Base-by-base conservation (phyloP, 2,888 invertebrate genomes). In the Hyalella azteca region DNA sequence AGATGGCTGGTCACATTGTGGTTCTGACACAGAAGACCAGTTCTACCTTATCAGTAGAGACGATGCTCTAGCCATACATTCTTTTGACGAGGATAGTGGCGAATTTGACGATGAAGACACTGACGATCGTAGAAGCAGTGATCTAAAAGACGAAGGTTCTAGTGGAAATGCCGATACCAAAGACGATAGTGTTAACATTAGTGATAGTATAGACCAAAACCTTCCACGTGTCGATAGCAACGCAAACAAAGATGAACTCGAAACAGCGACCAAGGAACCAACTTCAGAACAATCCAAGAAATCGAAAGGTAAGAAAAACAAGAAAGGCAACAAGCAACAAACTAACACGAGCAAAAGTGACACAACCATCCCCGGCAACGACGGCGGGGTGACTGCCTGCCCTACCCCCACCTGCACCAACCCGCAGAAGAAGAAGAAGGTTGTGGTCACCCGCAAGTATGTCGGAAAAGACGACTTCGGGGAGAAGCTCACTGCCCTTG, bases 401-500 rank as follows among this genome's bases (percentile, higher is more conserved):
- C 9, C 2, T 19, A 4, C 54, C 4, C 26, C 4, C 26, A 13
- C 22, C 22, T n/a, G n/a, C 15, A 60, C 66, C 19, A 66, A 32
- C 19, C 66, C 66, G 3, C 36, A 36, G 9, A 66, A 66, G 39
- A 66, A 66, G 66, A 66, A 66, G 66, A 66, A 66, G 19, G 66
- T 66, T 5, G 66, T 66, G 7, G 66, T 66, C 39, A 66, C 66
- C n/a, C 32, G 66, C 2, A 66, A 66, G n/a, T 66, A 66, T 19
- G 66, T 66, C 36, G 66, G 66, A 9, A 66, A 66, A 22, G 66
- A 66, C 2, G 66, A 66, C 66, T 66, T 66, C 36, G 66, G 66
- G 36, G 66, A 66, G 36, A 66, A 36, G 66, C 36, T 66, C 7
- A 15, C 26, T 3, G 9, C 15, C 4, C 66, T 66, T 5, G 66